phyloP scores from a whole-genome alignment of 2,797 vertebrate genomes.

The Cephalopachus bancanus region DNA sequence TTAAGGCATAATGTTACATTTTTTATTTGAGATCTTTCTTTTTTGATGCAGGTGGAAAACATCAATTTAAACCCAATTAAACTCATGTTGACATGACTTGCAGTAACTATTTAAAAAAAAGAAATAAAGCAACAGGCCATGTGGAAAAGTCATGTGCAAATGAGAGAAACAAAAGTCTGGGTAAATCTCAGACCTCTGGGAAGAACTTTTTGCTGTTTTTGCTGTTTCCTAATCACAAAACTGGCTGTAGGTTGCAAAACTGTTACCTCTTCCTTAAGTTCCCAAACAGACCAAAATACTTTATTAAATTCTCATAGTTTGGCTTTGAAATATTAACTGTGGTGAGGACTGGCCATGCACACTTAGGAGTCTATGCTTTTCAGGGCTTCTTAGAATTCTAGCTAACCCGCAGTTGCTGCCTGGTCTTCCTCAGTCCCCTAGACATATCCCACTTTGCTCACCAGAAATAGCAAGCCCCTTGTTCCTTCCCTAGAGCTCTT shows the following conservation, averaged over 20 bases:
- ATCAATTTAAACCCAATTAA: background rate
- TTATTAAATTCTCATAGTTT: background rate
- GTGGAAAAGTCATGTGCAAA: background rate
- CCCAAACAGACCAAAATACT: background rate
- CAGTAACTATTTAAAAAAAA: background rate
- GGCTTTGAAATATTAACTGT: background rate
- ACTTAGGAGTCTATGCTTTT: fast-evolving
- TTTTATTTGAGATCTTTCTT: background rate
- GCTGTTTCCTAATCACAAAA: background rate
- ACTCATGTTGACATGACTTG: background rate
- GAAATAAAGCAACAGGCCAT: background rate
- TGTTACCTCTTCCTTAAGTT: background rate
- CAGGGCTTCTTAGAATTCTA: background rate
- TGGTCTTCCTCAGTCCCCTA: fast-evolving
- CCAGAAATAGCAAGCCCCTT: background rate
- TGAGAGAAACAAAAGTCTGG: background rate
- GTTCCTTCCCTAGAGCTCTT: background rate
- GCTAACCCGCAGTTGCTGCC: background rate
- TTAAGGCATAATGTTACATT: background rate
- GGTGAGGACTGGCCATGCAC: background rate
- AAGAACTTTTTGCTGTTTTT: background rate
- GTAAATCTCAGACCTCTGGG: background rate
- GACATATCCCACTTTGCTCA: background rate
- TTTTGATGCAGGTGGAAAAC: background rate
- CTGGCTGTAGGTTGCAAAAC: background rate